A percentile compares a stretch with the other conserved stretches of the same genome.
phyloP scores from a whole-genome alignment of 2,113 vertebrate species.

The Lutjanus erythropterus region DNA sequence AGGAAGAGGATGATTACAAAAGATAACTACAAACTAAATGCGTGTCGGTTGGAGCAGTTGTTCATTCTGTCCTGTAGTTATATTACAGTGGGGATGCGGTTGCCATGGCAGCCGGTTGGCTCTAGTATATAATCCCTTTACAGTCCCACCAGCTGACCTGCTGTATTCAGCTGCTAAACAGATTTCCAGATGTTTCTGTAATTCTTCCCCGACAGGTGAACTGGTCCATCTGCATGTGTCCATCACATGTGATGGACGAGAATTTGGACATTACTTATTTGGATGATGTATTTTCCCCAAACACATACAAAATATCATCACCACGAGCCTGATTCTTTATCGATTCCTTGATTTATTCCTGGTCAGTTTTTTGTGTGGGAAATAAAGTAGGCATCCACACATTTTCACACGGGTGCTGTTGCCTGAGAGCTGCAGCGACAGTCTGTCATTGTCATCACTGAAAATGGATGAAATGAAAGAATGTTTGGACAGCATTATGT shows the following conservation, averaged over 20 bases:
- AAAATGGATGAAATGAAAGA: no score
- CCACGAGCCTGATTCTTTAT: no score
- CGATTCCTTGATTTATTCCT: no score
- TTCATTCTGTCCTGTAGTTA: not conserved
- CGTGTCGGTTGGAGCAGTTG: not conserved
- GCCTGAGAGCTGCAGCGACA: no score
- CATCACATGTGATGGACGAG: not conserved
- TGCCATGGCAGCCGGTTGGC: constrained; percentile 46
- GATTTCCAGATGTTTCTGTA: constrained; percentile 6
- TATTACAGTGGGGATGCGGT: constrained; percentile 22
- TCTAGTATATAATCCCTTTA: constrained; percentile 20
- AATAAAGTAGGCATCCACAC: no score
- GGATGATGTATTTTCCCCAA: not conserved
- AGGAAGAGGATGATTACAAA: not conserved
- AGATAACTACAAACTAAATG: no score
- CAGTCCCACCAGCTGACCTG: constrained; percentile 41
- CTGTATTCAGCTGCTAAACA: constrained; percentile 22
- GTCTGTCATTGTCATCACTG: no score
- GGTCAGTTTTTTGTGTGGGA: no score
- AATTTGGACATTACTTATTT: no score
- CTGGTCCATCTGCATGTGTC: not conserved
- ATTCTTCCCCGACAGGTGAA: constrained; percentile 31
- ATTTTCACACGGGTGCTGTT: no score
- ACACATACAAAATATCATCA: not conserved
- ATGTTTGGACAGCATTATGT: no score